Conservation (phyloP, 2,113 vertebrate species). For the Orientallactaga bullata region DNA sequence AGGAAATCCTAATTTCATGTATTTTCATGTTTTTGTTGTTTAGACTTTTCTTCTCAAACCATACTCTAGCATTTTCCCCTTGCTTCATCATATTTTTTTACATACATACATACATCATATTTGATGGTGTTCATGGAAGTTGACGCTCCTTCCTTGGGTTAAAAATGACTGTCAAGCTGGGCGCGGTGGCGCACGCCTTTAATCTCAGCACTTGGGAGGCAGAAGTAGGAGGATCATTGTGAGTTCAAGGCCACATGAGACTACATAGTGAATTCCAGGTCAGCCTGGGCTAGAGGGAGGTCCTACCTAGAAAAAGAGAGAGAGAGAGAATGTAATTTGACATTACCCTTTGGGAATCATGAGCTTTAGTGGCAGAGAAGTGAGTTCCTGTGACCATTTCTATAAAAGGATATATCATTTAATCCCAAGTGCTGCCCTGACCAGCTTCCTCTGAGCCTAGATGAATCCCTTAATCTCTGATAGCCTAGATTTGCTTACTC, state of each 20-base stretch:
- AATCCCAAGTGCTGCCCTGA: slow-evolving; percentile 41
- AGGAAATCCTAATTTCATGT: slow-evolving; percentile 32
- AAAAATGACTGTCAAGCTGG: too few species aligned
- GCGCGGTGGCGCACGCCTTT: too few species aligned
- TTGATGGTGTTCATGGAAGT: slow-evolving; percentile 29
- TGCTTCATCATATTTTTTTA: slow-evolving; percentile 28
- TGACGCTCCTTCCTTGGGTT: slow-evolving; percentile 47
- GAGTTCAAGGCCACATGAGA: too few species aligned
- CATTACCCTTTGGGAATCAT: slow-evolving; percentile 34
- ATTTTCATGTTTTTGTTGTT: slow-evolving; percentile 50
- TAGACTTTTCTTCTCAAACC: slow-evolving; percentile 28
- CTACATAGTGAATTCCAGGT: too few species aligned
- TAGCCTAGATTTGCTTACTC: slow-evolving; percentile 63
- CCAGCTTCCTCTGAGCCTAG: slow-evolving; percentile 41
- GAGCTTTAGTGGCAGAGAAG: slow-evolving; percentile 48
- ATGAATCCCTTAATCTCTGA: slow-evolving; percentile 59
- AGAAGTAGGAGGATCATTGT: too few species aligned
- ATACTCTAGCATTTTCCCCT: slow-evolving; percentile 35
- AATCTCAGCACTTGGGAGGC: too few species aligned
- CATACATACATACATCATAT: background rate
- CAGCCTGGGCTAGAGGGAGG: too few species aligned
- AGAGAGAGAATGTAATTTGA: slow-evolving; percentile 47
- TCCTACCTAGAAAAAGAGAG: too few species aligned
- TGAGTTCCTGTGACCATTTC: slow-evolving; percentile 7
- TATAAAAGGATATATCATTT: slow-evolving; percentile 29